These are phyloP conservation scores for Procavia capensis DNA, from an alignment of 2,113 vertebrate genomes.

Conservation along the genomic window DNA sequence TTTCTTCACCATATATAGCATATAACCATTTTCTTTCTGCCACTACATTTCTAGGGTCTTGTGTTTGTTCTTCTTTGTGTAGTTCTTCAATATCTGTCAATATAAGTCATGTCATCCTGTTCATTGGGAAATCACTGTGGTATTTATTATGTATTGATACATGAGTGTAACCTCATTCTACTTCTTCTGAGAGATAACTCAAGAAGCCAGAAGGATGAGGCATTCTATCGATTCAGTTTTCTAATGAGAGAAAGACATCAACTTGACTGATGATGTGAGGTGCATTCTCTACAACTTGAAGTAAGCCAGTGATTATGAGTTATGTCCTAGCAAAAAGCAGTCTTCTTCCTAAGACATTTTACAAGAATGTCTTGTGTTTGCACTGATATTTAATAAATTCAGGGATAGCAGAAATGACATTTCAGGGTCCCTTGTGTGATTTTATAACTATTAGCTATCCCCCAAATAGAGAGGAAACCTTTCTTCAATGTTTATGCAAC, in stretches of 20 bases:
- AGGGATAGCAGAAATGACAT: neutral
- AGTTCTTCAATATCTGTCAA: neutral
- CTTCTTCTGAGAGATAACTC: constrained; percentile 1
- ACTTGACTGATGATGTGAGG: neutral
- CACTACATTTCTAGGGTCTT: neutral
- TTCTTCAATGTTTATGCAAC: neutral
- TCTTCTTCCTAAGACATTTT: neutral
- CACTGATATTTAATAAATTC: neutral
- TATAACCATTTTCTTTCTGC: neutral
- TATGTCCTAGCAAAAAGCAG: neutral
- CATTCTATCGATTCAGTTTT: constrained; percentile 14
- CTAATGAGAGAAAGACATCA: constrained; percentile 54
- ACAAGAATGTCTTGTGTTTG: neutral
- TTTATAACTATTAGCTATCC: neutral
- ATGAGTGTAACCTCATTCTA: neutral
- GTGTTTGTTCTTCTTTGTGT: neutral
- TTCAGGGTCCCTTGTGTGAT: neutral
- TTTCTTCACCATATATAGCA: neutral
- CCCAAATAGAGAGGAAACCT: neutral
- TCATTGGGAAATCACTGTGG: neutral
- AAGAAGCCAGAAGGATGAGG: neutral
- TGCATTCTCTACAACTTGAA: neutral
- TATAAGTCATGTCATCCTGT: constrained; percentile 12
- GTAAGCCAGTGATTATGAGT: neutral
- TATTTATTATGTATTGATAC: constrained; percentile 44